Evolutionary conservation across 2,113 vertebrate species (phyloP), one percentile per base, ranked within the genome.

Genomic region (Rissa tridactyla): DNA sequence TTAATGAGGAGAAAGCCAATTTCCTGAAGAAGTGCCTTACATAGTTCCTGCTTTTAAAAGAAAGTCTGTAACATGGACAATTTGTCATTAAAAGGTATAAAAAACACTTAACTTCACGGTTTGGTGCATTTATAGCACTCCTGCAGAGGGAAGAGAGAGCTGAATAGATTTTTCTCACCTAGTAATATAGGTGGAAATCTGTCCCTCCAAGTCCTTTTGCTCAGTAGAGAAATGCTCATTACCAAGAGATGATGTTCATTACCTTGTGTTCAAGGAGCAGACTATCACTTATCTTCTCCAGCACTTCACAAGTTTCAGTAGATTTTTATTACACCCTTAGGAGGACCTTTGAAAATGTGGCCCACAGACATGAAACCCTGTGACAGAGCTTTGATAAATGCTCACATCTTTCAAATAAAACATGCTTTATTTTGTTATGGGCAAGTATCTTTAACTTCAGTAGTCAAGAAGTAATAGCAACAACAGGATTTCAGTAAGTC

Each of bases 11-110:
- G 58, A 87, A 70, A 95, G 82, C 40, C 54, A 79, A n/a, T 96
- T 93, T 97, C 87, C 90, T 95, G 66, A 73, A 92, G 27, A 93
- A 95, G 46, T 69, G 49, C 42, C 54, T 90, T 85, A 72, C 62
- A 72, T 40, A 96, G 77, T 58, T 90, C 62, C 87, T 86, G 75
- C 93, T 95, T 95, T 96, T 95, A 93, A 91, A 87, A 84, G 49
- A 38, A 87, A 47, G 81, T 85, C 84, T 79, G 49, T 64, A 70
- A 90, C 46, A 58, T 29, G 62, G 66, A 46, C 71, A 69, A 82
- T 94, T 94, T 95, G 66, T 94, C 93, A 92, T 86, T 91, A 77
- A 21, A 70, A 62, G 36, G 51, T 86, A 88, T 42, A 82, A 88
- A 89, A 92, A 6, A 1, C 79, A 80, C 75, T 96, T 95, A 92